Evolutionary conservation across 2,888 invertebrate species (phyloP).

Genomic region (Cyaniris semiargus): DNA sequence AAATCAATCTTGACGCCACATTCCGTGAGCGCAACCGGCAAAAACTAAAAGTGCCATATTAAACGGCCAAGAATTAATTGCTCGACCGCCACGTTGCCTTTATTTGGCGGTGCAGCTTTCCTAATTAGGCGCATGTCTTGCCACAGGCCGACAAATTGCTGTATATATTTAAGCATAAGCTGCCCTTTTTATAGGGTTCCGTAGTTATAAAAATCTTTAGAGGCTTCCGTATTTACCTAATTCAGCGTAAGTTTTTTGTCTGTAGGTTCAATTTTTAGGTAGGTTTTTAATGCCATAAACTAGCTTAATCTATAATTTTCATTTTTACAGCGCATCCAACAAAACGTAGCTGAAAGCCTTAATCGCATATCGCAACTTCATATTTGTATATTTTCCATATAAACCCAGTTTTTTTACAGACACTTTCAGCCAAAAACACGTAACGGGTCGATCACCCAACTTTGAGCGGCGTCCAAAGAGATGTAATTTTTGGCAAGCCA

Average conservation of each 20-base stretch:
- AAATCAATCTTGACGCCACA: conserved; percentile 24
- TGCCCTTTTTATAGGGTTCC: background rate
- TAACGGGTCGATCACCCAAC: background rate
- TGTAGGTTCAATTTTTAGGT: no score
- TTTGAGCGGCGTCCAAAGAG: conserved; percentile 11
- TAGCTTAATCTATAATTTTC: no score
- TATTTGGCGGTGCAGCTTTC: conserved; percentile 21
- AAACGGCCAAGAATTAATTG: conserved; percentile 13
- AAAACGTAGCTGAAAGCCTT: no score
- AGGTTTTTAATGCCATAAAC: background rate
- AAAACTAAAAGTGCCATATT: conserved; percentile 14
- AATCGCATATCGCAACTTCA: no score
- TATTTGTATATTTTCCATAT: no score
- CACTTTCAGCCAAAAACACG: background rate
- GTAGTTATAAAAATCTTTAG: background rate
- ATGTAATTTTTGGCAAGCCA: conserved; percentile 29
- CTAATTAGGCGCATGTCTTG: conserved; percentile 22
- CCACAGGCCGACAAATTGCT: conserved; percentile 19
- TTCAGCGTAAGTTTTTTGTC: background rate
- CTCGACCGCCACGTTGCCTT: background rate
- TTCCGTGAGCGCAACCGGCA: background rate
- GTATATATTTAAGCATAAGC: background rate
- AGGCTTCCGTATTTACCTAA: background rate
- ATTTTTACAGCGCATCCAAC: no score
- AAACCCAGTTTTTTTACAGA: no score